phyloP scores from a whole-genome alignment of 2,797 vertebrate species.

The Pelodytes ibericus region DNA sequence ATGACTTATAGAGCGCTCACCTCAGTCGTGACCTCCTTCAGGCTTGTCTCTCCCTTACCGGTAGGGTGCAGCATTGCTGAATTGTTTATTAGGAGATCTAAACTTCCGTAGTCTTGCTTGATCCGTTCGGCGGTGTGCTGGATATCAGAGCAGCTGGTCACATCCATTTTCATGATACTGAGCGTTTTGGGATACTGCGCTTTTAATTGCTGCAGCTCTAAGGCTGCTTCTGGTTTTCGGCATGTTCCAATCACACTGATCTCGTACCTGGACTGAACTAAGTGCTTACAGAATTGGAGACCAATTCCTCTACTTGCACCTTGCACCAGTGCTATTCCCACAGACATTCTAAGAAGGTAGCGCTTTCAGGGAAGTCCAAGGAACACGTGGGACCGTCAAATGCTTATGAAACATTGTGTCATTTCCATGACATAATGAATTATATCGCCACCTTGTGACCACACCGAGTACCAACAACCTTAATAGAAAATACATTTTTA shows the following conservation, averaged over 20 bases:
- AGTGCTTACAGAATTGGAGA: conserved; percentile 69
- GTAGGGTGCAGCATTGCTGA: conserved; percentile 74
- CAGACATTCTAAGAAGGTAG: neutral
- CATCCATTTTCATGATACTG: conserved; percentile 69
- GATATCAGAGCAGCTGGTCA: conserved; percentile 69
- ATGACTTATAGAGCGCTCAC: conserved; percentile 60
- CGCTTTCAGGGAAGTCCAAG: neutral
- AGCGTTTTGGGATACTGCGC: conserved; percentile 61
- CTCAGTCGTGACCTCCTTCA: conserved; percentile 71
- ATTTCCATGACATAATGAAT: conserved; percentile 1
- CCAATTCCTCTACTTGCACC: conserved; percentile 75
- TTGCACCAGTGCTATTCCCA: conserved; percentile 67
- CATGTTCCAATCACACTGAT: conserved; percentile 71
- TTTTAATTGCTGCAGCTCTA: conserved; percentile 58
- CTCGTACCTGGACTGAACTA: conserved; percentile 60
- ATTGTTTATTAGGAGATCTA: conserved; percentile 73
- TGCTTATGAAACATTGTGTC: neutral
- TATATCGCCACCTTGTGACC: conserved; percentile 12
- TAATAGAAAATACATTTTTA: too few species aligned
- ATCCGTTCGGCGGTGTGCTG: conserved; percentile 57
- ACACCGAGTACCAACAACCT: too few species aligned
- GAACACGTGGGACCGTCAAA: neutral
- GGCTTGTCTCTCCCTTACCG: conserved; percentile 74
- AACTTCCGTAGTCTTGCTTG: conserved; percentile 58
- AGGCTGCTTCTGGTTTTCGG: conserved; percentile 67